Conservation (phyloP, 2,797 vertebrate genomes). For the Oryzias sinensis region DNA sequence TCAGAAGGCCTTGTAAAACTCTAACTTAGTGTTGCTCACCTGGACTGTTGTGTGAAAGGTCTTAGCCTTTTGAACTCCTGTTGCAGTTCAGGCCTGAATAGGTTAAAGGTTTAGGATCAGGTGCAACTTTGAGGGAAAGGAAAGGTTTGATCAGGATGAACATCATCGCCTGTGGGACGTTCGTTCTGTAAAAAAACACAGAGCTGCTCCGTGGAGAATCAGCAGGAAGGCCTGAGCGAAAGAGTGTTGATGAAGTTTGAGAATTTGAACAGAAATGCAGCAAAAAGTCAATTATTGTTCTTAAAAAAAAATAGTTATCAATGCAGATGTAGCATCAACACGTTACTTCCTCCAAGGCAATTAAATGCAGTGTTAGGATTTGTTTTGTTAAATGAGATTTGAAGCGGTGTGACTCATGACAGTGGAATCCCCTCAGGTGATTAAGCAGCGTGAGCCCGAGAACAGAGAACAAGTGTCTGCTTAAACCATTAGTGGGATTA, state of each 20-base stretch:
- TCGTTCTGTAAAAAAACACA: conserved; percentile 29
- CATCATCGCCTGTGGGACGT: conserved; percentile 14
- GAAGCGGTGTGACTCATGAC: conserved; percentile 37
- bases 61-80: too few relatives aligned
- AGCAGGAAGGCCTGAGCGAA: conserved; percentile 12
- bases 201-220: conserved; percentile 24
- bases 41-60: neutral
- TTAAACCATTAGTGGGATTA: conserved; percentile 43
- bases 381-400: conserved; percentile 40
- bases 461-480: conserved; percentile 28
- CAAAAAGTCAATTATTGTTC: conserved; percentile 16
- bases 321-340: conserved; percentile 5
- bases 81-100: too few relatives aligned
- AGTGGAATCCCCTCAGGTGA: conserved; percentile 40
- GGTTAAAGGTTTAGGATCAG: conserved; percentile 1
- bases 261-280: conserved; percentile 3
- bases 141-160: conserved; percentile 11
- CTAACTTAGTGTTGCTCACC: neutral
- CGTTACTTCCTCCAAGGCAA: conserved; percentile 17
- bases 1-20: conserved; percentile 17
- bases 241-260: neutral
- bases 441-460: conserved; percentile 11
- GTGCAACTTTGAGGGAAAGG: neutral
- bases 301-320: conserved; percentile 12
- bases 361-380: conserved; percentile 41